Evolutionary conservation across 2,113 vertebrate genomes (phyloP).

Genomic region (Eulemur rufifrons): DNA sequence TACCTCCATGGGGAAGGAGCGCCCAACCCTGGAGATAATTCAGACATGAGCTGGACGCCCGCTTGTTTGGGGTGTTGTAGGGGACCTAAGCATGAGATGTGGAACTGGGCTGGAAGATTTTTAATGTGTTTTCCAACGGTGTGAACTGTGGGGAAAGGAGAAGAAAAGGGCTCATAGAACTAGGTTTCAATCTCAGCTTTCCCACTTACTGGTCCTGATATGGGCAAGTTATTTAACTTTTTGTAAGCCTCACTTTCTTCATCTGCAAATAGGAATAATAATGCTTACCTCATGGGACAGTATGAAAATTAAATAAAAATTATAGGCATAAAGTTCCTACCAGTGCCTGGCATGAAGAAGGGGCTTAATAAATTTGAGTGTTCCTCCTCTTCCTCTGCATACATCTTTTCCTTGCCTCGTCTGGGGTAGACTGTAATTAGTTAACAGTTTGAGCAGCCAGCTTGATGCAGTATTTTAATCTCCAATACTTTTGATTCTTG

Average conservation of each 20-base stretch:
- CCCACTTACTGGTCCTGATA: not conserved
- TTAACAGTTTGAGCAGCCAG: not conserved
- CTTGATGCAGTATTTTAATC: not conserved
- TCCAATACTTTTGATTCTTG: not conserved
- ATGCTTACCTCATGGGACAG: not conserved
- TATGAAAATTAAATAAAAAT: not conserved
- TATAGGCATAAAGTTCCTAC: not conserved
- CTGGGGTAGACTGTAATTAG: not conserved
- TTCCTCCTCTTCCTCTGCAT: not conserved
- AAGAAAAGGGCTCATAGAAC: not conserved
- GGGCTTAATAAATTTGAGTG: not conserved
- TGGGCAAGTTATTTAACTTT: not conserved
- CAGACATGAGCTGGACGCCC: not conserved
- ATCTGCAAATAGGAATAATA: not conserved
- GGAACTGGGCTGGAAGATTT: not conserved
- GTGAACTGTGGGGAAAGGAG: not conserved
- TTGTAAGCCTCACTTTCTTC: not conserved
- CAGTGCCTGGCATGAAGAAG: not conserved
- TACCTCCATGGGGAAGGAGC: fast-evolving
- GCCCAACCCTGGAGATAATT: not conserved
- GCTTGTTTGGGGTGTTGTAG: not conserved
- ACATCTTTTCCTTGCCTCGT: not conserved
- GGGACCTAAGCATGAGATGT: not conserved
- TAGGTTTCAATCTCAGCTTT: not conserved
- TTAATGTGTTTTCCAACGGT: too few species aligned